Conservation (phyloP, 2,113 vertebrate species). For the Psittacula cyanocephala region DNA sequence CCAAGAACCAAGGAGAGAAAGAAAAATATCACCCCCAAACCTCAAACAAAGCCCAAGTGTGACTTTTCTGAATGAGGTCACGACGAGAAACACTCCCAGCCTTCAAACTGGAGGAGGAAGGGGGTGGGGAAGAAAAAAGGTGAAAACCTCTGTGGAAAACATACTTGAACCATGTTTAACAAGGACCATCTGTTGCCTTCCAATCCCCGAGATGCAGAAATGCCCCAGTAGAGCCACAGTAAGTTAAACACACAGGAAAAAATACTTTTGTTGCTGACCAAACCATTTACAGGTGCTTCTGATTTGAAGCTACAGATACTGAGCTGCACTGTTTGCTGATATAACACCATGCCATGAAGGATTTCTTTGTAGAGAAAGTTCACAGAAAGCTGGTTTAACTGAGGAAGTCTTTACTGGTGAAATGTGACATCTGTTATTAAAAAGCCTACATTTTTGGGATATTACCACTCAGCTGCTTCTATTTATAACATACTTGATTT, state of each 20-base stretch:
- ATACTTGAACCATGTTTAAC: not conserved
- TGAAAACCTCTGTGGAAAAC: not conserved
- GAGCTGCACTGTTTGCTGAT: slow-evolving; percentile 10
- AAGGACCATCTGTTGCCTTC: slow-evolving; percentile 3
- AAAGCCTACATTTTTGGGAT: not conserved
- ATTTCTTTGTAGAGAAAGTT: slow-evolving; percentile 30
- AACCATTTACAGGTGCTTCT: slow-evolving; percentile 45
- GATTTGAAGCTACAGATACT: not conserved
- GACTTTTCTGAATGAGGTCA: not conserved
- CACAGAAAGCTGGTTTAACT: slow-evolving; percentile 33
- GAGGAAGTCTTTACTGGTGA: slow-evolving; percentile 13
- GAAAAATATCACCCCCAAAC: not conserved
- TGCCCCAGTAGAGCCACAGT: not conserved
- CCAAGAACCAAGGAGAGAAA: not conserved
- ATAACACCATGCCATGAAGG: slow-evolving; percentile 10
- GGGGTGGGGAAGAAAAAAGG: not conserved
- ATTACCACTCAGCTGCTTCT: slow-evolving; percentile 27
- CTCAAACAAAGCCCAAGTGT: not conserved
- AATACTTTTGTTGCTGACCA: slow-evolving; percentile 10
- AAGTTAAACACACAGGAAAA: slow-evolving; percentile 29
- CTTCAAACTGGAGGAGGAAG: not conserved
- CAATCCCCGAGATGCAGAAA: not conserved
- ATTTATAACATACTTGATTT: slow-evolving; percentile 29
- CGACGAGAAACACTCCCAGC: not conserved
- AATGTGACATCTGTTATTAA: slow-evolving; percentile 49